Evolutionary conservation across 1,140 invertebrate genomes (phyloP).

Genomic region (Harpegnathos saltator): DNA sequence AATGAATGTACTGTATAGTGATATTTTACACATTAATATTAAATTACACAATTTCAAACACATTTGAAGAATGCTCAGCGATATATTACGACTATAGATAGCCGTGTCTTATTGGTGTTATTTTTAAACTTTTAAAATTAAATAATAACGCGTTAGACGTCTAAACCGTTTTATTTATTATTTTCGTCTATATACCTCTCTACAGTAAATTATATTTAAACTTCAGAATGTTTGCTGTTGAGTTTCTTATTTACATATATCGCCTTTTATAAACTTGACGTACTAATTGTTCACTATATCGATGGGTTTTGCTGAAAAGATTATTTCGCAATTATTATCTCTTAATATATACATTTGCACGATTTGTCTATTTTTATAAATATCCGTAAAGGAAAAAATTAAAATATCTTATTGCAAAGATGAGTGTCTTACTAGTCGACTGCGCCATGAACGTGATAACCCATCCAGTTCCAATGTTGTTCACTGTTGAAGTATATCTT

Average conservation of each 20-base stretch:
- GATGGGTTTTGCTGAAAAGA: conserved; percentile 36
- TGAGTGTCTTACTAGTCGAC: conserved; percentile 47
- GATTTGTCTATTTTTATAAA: not conserved
- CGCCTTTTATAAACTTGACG: conserved; percentile 20
- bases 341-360: not conserved
- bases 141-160: not conserved
- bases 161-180: conserved; percentile 48
- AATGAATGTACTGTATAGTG: not conserved
- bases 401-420: not conserved
- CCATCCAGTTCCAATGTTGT: conserved; percentile 91
- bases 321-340: conserved; percentile 13
- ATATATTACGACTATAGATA: not conserved
- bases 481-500: conserved; percentile 88
- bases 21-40: not conserved
- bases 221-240: not conserved
- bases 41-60: not conserved
- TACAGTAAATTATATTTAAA: conserved; percentile 21
- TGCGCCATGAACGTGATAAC: conserved; percentile 84
- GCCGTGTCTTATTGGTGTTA: not conserved
- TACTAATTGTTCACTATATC: conserved; percentile 21
- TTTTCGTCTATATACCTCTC: conserved; percentile 46
- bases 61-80: not conserved
- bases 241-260: conserved; percentile 59
- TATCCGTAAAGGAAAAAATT: not conserved
- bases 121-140: not conserved